Evolutionary conservation across 2,888 invertebrate genomes (phyloP).

Genomic region (Papilio gigon): DNA sequence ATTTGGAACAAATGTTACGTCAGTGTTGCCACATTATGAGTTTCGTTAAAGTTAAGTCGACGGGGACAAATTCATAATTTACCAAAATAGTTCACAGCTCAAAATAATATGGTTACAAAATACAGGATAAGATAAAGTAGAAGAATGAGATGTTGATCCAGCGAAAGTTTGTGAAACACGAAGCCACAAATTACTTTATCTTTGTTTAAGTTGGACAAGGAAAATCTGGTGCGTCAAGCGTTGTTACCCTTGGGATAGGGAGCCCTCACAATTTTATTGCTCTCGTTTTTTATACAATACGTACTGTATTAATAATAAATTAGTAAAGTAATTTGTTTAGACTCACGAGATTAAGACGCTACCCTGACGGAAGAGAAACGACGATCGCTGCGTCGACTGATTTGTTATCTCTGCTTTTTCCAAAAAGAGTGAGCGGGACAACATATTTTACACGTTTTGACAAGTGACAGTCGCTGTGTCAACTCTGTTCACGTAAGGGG

Average conservation of each 20-base stretch:
- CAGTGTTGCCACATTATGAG: no score
- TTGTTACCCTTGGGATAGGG: neutral
- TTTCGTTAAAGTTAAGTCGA: no score
- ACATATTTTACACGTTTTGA: no score
- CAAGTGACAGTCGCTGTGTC: no score
- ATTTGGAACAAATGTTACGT: no score
- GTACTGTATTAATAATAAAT: constrained; percentile 2
- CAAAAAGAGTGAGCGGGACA: neutral
- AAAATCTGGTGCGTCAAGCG: constrained; percentile 22
- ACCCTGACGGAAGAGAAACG: no score
- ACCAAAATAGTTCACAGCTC: no score
- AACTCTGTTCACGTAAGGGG: no score
- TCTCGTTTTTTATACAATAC: constrained; percentile 3
- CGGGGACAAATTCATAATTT: no score
- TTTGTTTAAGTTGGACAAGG: constrained; percentile 30
- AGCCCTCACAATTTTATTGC: neutral
- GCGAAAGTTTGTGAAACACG: constrained; percentile 28
- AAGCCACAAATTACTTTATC: constrained; percentile 27
- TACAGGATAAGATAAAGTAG: neutral
- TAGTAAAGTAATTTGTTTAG: neutral
- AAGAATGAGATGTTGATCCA: neutral
- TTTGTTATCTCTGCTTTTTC: neutral
- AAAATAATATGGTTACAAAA: neutral
- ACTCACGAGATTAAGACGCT: neutral
- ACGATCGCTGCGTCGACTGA: no score